Percentiles rank a stretch among this genome's conserved stretches.
These are phyloP conservation scores for Pegea sp. DNA, from an alignment of 23 tunicate genomes.

Conservation along the genomic window DNA sequence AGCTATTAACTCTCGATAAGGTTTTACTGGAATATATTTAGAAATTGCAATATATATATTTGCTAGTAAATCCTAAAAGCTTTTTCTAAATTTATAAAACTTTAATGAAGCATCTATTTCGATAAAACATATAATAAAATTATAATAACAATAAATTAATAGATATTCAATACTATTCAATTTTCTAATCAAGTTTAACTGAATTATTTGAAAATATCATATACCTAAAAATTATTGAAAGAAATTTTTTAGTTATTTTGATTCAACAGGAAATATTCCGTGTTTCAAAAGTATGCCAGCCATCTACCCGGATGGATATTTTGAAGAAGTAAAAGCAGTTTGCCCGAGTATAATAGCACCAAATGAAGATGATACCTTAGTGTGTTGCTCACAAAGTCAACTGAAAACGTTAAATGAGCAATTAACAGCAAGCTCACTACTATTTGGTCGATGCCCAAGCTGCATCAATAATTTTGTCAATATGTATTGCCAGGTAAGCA, in stretches of 20 bases:
- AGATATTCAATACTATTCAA: too few species aligned
- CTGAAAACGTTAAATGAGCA: conserved; percentile 24
- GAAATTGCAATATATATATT: too few species aligned
- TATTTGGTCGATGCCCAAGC: conserved; percentile 80
- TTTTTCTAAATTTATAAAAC: too few species aligned
- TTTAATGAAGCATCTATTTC: too few species aligned
- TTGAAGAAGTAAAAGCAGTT: not conserved
- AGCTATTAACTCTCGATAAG: too few species aligned
- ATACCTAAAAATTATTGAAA: too few species aligned
- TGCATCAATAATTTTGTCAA: conserved; percentile 38
- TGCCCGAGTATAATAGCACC: conserved; percentile 39
- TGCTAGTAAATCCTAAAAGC: too few species aligned
- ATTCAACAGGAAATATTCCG: conserved; percentile 21
- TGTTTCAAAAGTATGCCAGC: conserved; percentile 31
- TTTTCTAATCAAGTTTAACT: too few species aligned
- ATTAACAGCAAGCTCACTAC: conserved; percentile 21
- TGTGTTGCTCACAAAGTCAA: conserved; percentile 56
- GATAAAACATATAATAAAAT: too few species aligned
- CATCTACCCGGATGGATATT: not conserved
- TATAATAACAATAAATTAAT: too few species aligned
- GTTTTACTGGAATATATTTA: too few species aligned
- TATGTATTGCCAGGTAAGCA: conserved; percentile 51
- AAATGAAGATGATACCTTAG: conserved; percentile 4
- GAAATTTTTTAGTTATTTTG: not conserved
- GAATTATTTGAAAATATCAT: too few species aligned